Evolutionary conservation across 1,140 invertebrate genomes (phyloP).

Genomic region (Drosophila ananassae): DNA sequence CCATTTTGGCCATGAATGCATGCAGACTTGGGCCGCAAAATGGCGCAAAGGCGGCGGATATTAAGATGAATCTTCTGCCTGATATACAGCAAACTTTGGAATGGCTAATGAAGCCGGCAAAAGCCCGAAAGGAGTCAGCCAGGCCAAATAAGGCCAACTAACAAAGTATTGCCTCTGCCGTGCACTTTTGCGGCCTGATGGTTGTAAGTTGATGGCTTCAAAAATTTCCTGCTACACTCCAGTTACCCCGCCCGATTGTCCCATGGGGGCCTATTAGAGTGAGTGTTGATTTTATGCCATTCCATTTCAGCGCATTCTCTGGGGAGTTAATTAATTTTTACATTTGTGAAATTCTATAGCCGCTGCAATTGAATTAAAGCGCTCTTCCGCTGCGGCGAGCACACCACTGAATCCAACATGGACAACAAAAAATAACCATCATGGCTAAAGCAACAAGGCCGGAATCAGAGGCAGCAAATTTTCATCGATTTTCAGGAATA

Average conservation of each 20-base stretch:
- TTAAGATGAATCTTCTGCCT: conserved; percentile 61
- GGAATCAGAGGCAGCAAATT: conserved; percentile 27
- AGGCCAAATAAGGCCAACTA: conserved; percentile 9
- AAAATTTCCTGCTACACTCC: no score
- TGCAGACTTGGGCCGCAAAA: conserved; percentile 13
- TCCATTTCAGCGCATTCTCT: conserved; percentile 19
- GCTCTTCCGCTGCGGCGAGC: conserved; percentile 35
- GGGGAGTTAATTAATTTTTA: conserved; percentile 40
- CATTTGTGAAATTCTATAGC: conserved; percentile 18
- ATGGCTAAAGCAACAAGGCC: conserved; percentile 12
- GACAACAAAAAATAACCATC: conserved; percentile 10
- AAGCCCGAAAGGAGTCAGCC: background rate
- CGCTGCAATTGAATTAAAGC: conserved; percentile 39
- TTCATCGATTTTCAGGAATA: conserved; percentile 62
- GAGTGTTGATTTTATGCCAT: conserved; percentile 21
- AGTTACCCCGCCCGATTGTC: no score
- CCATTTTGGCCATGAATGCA: conserved; percentile 46
- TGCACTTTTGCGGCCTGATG: conserved; percentile 9
- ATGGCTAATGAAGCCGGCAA: conserved; percentile 68
- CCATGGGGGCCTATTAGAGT: background rate
- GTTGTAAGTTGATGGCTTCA: no score
- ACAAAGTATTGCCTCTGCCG: conserved; percentile 5
- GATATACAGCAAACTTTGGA: conserved; percentile 62
- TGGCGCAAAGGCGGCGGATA: conserved; percentile 21
- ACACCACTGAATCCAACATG: conserved; percentile 16